Evolutionary conservation across 2,888 invertebrate species (phyloP), one percentile per base, ranked within the genome.

Genomic region (Horisme vitalbata): DNA sequence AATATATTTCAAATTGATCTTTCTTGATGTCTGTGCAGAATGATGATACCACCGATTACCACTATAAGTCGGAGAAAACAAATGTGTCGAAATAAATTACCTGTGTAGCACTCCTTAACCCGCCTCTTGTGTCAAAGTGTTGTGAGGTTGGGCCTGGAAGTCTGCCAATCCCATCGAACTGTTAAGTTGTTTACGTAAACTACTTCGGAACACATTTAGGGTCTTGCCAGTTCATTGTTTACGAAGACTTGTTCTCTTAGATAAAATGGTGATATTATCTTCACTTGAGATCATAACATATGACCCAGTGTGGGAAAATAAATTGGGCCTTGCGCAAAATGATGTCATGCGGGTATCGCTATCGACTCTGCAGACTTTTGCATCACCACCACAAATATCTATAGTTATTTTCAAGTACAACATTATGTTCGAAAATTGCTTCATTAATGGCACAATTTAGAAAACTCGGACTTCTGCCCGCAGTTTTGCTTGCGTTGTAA

Each of bases 171-270:
- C 35, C 33, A 41, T 37, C 23, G 23, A 13, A 32, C 33, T 21
- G 33, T 45, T 36, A 37, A 41, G 45, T 38, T 37, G 33, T 35
- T 31, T 28, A 37, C 28, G 23, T 31, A 35, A 38, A 11, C 14
- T 13, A 36, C 45, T 37, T 36, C 15, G 18, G 28, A 34, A 24
- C 27, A 32, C 32, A 39, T 41, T 41, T 6, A 24, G 26, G 28
- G 26, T 32, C 15, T 37, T 37, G 34, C 6, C 14, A 33, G 38
- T 38, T 23, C 34, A 24, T 43, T 28, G 28, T 35, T 41, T 39
- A 45, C 18, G 11, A 27, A 39, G 11, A 35, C 38, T 28, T 24
- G 23, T 34, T 41, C 20, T 28, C 1, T 20, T 11, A 27, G 43
- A 36, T 33, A 28, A 11, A 23, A 36, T 20, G 15, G 41, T 36